A percentile compares a stretch with the other conserved stretches of the same genome.
Conservation (phyloP, 2,113 vertebrate species). For the Labrus mixtus region DNA sequence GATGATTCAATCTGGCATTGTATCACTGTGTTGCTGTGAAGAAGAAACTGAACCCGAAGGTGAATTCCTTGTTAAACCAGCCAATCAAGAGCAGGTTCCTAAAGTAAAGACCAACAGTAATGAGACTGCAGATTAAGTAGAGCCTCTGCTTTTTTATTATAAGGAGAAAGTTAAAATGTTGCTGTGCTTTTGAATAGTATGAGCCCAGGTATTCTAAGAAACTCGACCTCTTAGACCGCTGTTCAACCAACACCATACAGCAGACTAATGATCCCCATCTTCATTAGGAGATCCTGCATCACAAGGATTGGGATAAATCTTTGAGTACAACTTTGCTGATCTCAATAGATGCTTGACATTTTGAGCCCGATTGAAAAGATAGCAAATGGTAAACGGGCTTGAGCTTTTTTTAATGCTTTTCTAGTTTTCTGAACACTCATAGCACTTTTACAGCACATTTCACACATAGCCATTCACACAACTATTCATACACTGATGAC, state of each 20-base stretch:
- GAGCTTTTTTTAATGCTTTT: no score
- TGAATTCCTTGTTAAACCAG: constrained; percentile 13
- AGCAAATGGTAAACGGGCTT: no score
- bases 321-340: background rate
- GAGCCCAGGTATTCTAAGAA: background rate
- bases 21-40: background rate
- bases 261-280: background rate
- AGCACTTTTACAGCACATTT: no score
- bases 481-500: no score
- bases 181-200: background rate
- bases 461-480: no score
- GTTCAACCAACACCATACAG: background rate
- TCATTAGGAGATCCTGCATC: background rate
- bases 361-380: no score
- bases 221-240: no score
- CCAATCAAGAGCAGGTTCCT: constrained; percentile 14
- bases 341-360: background rate
- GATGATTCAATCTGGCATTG: background rate
- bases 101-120: constrained; percentile 8
- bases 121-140: background rate
- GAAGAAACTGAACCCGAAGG: background rate
- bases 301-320: background rate
- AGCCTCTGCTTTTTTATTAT: background rate
- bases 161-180: background rate
- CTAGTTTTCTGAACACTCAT: no score